Evolutionary conservation across 2,888 invertebrate genomes (phyloP), one percentile per base, ranked within the genome.

Genomic region (Blomia tropicalis): DNA sequence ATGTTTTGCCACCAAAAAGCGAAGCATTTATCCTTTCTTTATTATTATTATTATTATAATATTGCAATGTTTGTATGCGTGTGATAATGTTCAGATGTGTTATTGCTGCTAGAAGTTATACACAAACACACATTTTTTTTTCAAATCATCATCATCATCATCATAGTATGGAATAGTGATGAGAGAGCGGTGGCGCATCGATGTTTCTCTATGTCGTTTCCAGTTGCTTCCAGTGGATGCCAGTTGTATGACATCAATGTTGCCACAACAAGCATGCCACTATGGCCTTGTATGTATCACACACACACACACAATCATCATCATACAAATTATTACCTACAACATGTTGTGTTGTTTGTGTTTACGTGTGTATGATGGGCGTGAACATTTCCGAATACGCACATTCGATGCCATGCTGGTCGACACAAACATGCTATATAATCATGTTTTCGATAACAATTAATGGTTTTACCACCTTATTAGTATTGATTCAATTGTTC

Each of bases 211-310:
- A 19, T 27, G 22, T 11, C 7, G n/a, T 47, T 47, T 47, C 51
- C 51, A 47, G 51, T 47, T 22, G n/a, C 23, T 27, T 11, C 51
- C 51, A 47, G 51, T 47, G n/a, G 51, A 47, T 47, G 51, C 51
- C 51, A 47, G 51, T 47, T 47, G 51, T 11, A n/a, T 47, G 51
- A 47, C 51, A 47, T 36, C 36, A 36, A 7, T 47, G 51, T 47
- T 47, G 14, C 51, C 51, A 47, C 51, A 47, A 47, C 51, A 47
- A 47, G 51, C 51, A n/a, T 27, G 51, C 51, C 17, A 11, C 17
- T 17, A 11, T 36, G 51, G 23, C 51, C 51, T 47, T 47, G 23
- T n/a, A 7, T 47, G 7, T 36, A 36, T 11, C 36, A 36, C 17
- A 11, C 7, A 11, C 7, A 36, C 36, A 36, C 17, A 11, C 7